These are phyloP conservation scores for Micropoecilia bifurca DNA, from an alignment of 2,797 vertebrate genomes.

Conservation along the genomic window DNA sequence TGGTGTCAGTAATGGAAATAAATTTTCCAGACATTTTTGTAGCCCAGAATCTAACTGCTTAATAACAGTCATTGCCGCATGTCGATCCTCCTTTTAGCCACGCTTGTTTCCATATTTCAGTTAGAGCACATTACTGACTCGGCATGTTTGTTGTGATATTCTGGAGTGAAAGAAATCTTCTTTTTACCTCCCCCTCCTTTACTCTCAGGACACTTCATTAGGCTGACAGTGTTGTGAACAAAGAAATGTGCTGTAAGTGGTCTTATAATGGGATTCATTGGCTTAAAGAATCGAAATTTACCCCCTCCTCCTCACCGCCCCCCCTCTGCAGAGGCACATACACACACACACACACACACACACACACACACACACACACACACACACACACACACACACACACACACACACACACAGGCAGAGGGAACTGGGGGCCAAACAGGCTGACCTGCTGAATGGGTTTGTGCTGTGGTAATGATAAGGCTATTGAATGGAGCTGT, in stretches of 20 bases:
- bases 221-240: conserved; percentile 65
- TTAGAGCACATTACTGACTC: not conserved
- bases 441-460: conserved; percentile 70
- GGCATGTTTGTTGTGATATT: conserved; percentile 1
- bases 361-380: not conserved
- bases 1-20: not conserved
- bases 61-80: not conserved
- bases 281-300: conserved; percentile 71
- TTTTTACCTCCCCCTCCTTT: conserved; percentile 33
- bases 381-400: conserved; percentile 1
- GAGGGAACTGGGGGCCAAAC: conserved; percentile 56
- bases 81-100: not conserved
- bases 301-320: not conserved
- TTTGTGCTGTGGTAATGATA: conserved; percentile 76
- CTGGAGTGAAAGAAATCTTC: conserved; percentile 39
- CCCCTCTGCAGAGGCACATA: not conserved
- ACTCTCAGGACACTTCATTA: conserved; percentile 72
- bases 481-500: conserved; percentile 79
- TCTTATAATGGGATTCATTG: conserved; percentile 79
- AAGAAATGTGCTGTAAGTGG: conserved; percentile 69
- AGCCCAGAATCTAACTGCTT: not conserved
- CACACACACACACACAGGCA: not conserved
- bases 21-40: not conserved
- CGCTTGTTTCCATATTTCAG: not conserved
- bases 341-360: conserved; percentile 1